Evolutionary conservation across 2,113 vertebrate genomes (phyloP), one percentile per base, ranked within the genome.

Genomic region (Diphyllodes magnificus): DNA sequence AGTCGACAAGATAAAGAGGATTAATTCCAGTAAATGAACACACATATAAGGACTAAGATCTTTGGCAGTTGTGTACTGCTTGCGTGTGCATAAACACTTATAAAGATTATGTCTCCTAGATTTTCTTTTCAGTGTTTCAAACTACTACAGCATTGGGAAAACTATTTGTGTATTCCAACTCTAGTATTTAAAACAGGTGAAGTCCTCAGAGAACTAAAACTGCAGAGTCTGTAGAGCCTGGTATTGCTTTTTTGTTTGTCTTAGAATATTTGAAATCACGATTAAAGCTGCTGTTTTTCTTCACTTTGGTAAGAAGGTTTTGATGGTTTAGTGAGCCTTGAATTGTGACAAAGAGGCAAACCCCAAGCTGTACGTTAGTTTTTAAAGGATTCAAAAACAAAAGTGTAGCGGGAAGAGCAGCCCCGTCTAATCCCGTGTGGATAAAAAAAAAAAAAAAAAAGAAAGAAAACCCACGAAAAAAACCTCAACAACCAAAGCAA

Each of bases 361-460:
- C 0, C 3, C 17, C 11, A 61, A 35, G 45, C 1, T 17, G 12
- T 5, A 8, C 0, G 0, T 54, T 35, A 27, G 6, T 76, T 65
- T 51, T 31, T 7, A 42, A 60, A 68, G 14, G 7, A 13, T 53
- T 25, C 23, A 20, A 39, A 56, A 45, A 4, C 15, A 23, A 27
- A 31, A 33, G 4, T 11, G 15, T 10, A 31, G 25, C 1, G n/a
- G 15, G 28, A 73, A 73, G 42, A 53, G 28, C 37, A 69, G 24
- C n/a, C 19, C 14, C 0, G 6, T 35, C 19, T 56, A 45, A 59
- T 6, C 9, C 28, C 24, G 33, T 3, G 10, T 12, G 22, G 35
- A 35, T 35, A 35, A 35, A 35, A 35, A 35, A 23, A 8, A 9
- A 6, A 7, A 30, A 14, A 11, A 4, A 15, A 8, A 11, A 13